Percentiles rank a stretch among this genome's conserved stretches.
Conservation (phyloP, 2,888 invertebrate genomes). For the Galeruca laticollis region DNA sequence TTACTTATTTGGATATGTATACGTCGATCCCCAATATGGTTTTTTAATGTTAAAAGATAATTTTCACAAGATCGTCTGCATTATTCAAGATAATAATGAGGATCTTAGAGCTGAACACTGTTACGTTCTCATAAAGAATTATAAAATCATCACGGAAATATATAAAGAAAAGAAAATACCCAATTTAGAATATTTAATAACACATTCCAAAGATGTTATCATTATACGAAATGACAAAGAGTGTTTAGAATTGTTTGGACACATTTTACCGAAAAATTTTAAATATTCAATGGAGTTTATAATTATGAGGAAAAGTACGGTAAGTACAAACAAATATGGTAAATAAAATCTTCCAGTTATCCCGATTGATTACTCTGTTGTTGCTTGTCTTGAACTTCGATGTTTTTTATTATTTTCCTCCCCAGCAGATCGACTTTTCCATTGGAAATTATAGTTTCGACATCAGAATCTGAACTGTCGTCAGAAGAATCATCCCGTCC, state of each 20-base stretch:
- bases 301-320: conserved; percentile 22
- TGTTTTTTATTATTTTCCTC: not conserved
- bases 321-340: not conserved
- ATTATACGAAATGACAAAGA: conserved; percentile 9
- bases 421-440: conserved; percentile 6
- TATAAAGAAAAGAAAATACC: conserved; percentile 36
- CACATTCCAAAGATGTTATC: conserved; percentile 37
- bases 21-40: conserved; percentile 37
- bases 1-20: conserved; percentile 36
- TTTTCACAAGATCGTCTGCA: conserved; percentile 29
- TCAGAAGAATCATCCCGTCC: conserved; percentile 7
- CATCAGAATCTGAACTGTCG: conserved; percentile 3
- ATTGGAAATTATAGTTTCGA: conserved; percentile 2
- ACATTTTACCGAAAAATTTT: not conserved
- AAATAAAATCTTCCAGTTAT: not conserved
- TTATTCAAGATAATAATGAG: conserved; percentile 11
- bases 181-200: conserved; percentile 41
- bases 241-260: conserved; percentile 1
- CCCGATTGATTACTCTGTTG: not conserved
- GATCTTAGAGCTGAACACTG: conserved; percentile 16
- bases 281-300: conserved; percentile 4
- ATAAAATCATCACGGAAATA: conserved; percentile 39
- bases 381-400: not conserved
- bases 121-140: conserved; percentile 40
- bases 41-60: conserved; percentile 35